A percentile compares a stretch with the other conserved stretches of the same genome.
These are phyloP conservation scores for Trachelus iudaicus DNA, from an alignment of 2,888 invertebrate genomes.

Conservation along the genomic window DNA sequence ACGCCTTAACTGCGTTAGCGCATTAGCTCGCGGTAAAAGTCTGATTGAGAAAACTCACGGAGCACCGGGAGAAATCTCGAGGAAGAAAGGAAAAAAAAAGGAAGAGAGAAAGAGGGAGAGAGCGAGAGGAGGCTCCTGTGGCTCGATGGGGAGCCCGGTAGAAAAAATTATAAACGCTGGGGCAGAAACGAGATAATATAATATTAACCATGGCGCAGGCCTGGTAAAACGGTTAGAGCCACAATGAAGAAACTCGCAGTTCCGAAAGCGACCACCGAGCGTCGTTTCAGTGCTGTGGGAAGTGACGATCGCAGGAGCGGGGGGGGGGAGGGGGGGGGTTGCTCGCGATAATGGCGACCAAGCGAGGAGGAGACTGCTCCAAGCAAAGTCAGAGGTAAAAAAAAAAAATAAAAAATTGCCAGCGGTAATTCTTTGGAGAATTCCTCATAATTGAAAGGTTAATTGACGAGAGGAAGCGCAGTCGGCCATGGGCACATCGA, in stretches of 20 bases:
- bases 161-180: slow-evolving; percentile 59
- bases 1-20: slow-evolving; percentile 56
- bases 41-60: slow-evolving; percentile 60
- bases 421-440: not conserved
- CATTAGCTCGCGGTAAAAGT: slow-evolving; percentile 58
- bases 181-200: slow-evolving; percentile 62
- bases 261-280: not conserved
- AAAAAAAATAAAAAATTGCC: not conserved
- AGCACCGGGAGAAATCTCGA: slow-evolving; percentile 6
- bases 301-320: not conserved
- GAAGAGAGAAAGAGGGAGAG: slow-evolving; percentile 3
- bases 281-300: not conserved
- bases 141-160: slow-evolving; percentile 24
- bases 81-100: slow-evolving; percentile 1
- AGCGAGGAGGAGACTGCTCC: not conserved
- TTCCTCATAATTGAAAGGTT: not conserved
- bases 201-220: slow-evolving; percentile 49
- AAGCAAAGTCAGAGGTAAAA: not conserved
- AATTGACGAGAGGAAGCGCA: not conserved
- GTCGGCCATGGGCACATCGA: not conserved
- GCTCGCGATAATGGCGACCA: not conserved
- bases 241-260: slow-evolving; percentile 1
- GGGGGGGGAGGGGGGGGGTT: no score
- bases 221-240: slow-evolving; percentile 35
- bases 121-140: not conserved